Evolutionary conservation across 2,888 invertebrate genomes (phyloP).

Genomic region (Drosophila sordidapex): DNA sequence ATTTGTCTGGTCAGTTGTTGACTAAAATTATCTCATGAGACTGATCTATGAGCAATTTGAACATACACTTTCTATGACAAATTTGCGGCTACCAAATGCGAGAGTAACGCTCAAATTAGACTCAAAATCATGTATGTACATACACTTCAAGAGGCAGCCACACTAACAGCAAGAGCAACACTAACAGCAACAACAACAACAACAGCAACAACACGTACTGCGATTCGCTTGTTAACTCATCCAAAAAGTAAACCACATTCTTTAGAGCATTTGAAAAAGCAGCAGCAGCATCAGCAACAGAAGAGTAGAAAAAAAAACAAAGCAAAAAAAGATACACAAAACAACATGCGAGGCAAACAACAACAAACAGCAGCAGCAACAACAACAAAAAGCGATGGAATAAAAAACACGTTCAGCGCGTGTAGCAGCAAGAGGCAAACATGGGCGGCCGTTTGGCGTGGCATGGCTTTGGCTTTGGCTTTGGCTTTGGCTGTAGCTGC

Average conservation of each 20-base stretch:
- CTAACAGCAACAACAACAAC: conserved; percentile 33
- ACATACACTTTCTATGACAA: conserved; percentile 75
- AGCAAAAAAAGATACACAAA: conserved; percentile 42
- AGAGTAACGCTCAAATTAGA: conserved; percentile 53
- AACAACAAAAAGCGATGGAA: conserved; percentile 38
- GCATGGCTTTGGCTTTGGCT: conserved; percentile 12
- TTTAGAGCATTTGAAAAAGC: conserved; percentile 68
- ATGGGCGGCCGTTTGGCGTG: conserved; percentile 24
- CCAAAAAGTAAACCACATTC: conserved; percentile 81
- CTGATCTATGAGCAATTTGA: conserved; percentile 68
- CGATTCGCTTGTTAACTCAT: conserved; percentile 79
- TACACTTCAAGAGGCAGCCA: conserved; percentile 40
- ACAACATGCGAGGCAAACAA: conserved; percentile 63
- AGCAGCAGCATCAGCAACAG: conserved; percentile 22
- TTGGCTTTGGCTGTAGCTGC: conserved; percentile 31
- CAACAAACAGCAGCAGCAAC: conserved; percentile 43
- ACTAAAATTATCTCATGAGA: conserved; percentile 67
- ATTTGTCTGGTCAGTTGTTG: conserved; percentile 63
- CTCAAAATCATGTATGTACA: conserved; percentile 59
- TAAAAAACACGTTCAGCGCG: conserved; percentile 75
- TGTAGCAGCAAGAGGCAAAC: conserved; percentile 60
- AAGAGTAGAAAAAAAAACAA: conserved; percentile 12
- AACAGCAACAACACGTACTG: conserved; percentile 48
- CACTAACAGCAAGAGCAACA: conserved; percentile 17
- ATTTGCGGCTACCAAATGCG: conserved; percentile 52